phyloP scores from a whole-genome alignment of 2,113 vertebrate genomes.

The Vulpes ferrilata region DNA sequence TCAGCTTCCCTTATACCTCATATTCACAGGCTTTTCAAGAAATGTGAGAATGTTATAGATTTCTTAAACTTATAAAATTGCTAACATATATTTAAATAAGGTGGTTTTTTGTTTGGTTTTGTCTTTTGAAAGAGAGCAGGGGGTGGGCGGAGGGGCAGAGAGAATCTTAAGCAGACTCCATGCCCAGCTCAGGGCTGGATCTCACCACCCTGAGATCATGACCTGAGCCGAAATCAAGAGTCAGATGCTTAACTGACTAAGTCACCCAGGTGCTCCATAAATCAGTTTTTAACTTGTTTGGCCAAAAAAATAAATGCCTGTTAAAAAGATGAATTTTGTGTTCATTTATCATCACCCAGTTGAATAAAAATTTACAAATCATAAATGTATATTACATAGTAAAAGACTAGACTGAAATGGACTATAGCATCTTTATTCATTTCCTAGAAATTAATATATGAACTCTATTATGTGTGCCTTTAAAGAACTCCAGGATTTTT shows the following conservation, averaged over 20 bases:
- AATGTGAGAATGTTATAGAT: neutral
- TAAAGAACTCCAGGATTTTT: constrained; percentile 28
- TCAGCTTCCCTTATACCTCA: neutral
- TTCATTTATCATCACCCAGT: constrained; percentile 67
- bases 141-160: neutral
- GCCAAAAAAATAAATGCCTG: constrained; percentile 32
- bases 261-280: neutral
- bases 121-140: neutral
- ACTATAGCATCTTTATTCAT: neutral
- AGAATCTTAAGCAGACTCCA: neutral
- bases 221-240: neutral
- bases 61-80: constrained; percentile 32
- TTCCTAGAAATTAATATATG: constrained; percentile 38
- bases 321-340: constrained; percentile 49
- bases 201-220: neutral
- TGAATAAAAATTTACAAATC: constrained; percentile 55
- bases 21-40: constrained; percentile 10
- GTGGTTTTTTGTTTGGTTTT: neutral
- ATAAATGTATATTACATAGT: constrained; percentile 11
- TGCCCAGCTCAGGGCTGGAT: neutral
- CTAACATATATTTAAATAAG: constrained; percentile 37
- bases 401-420: constrained; percentile 24
- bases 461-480: neutral
- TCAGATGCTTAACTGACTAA: neutral
- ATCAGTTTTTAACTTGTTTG: constrained; percentile 27